Base-by-base conservation (phyloP, 2,113 vertebrate genomes). In the Embiotoca jacksoni region DNA sequence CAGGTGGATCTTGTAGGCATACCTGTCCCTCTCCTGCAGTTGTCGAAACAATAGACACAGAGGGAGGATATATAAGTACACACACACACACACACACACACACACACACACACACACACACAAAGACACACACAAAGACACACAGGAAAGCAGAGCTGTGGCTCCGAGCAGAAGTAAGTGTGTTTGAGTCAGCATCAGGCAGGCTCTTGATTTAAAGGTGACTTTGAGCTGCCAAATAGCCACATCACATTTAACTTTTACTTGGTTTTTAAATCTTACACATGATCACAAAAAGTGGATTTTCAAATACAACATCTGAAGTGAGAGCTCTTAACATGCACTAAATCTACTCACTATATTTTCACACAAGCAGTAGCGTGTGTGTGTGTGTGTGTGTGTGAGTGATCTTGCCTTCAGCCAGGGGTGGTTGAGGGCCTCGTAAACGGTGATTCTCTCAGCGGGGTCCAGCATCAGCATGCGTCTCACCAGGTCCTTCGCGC, bases 381-480 rank as follows among this genome's bases (percentile, higher is more conserved):
- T 13, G 8, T 7, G 49, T 47, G 41, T 49, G 33, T 7, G 4
- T n/a, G 23, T n/a, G 59, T 14, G n/a, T 4, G n/a, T 4, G 54
- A 30, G 58, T 2, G 30, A 3, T 37, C 71, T 69, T 54, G 96
- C 98, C 97, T 99, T 99, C 78, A 99, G 96, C 98, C 98, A 99
- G 83, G 98, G 98, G 92, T 99, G 98, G 93, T 99, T 99, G 84
- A 99, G 95, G 54, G 98, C 97, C 93, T 99, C 98, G 74, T 99
- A 99, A 64, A 99, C 98, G 5, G 98, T 99, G 96, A 99, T 99
- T 81, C 98, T 97, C 94, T 99, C 98, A 7, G 98, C 98, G 8
- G 98, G 98, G 86, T 99, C 98, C 93, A 99, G 93, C 98, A 99
- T 99, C 83, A 99, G 94, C 98, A 99, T 99, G 83, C 98, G 97